Evolutionary conservation across 2,797 vertebrate genomes (phyloP), one percentile per base, ranked within the genome.

Genomic region (Alcedo atthis): DNA sequence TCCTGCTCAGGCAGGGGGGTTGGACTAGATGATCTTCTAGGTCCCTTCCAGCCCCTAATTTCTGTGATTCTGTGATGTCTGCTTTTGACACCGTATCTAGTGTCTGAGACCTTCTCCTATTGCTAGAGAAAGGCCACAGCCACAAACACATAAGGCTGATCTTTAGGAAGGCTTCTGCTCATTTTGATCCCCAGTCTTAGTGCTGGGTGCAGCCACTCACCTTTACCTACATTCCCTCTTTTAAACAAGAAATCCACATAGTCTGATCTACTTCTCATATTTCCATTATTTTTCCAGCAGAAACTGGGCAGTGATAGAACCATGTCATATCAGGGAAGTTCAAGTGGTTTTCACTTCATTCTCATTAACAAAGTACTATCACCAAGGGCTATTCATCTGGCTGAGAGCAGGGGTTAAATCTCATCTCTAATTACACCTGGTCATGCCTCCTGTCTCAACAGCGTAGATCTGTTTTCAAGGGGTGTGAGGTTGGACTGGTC

Each of bases 251-350:
- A 14, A 6, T 5, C 33, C 49, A 14, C 19, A 5, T 6, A 3
- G 17, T 13, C 5, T 30, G 45, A 49, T 1, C 10, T 4, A 3
- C 4, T 35, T 79, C 58, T 59, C 28, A 0, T 3, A 8, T 46
- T 64, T 64, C 37, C 55, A 68, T n/a, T 45, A 4, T 54, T n/a
- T 45, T 22, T 30, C 46, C 76, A 70, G 26, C 42, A 81, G 17
- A 49, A 42, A 13, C 2, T 0, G 6, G 3, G 14, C 9, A 70
- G 61, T 15, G 26, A 37, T 35, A 51, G 46, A 68, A 42, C 55
- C 25, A 8, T 0, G 7, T 37, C 89, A 73, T 46, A 63, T 33
- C 54, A 26, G 8, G 21, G 46, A 61, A 48, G 5, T 25, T 43
- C 22, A 35, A 64, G 42, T 12, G 54, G 13, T 61, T 78, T 85